Conservation (phyloP, 2,888 invertebrate genomes). For the Sarcophaga caerulescens region DNA sequence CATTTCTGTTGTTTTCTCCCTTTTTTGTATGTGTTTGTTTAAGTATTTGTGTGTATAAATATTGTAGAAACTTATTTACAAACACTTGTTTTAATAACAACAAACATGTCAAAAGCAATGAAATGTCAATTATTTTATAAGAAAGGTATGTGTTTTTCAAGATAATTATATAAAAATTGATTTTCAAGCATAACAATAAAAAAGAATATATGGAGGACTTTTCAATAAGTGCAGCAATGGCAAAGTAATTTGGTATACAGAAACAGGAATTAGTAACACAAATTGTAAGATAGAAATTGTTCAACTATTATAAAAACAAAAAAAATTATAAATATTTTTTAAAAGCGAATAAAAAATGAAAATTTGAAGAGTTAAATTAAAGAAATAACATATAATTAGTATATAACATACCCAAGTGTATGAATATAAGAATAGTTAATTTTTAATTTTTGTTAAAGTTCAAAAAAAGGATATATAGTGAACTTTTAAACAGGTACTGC, state of each 20-base stretch:
- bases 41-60: constrained; percentile 42
- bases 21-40: background rate
- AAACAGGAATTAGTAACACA: background rate
- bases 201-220: constrained; percentile 41
- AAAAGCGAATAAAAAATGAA: background rate
- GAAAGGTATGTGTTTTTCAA: constrained; percentile 42
- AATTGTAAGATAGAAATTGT: background rate
- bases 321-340: no score
- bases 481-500: background rate
- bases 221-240: background rate
- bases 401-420: background rate
- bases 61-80: constrained; percentile 58
- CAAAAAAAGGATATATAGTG: constrained; percentile 17
- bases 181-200: constrained; percentile 2
- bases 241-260: background rate
- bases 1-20: no score
- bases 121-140: constrained; percentile 67
- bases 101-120: constrained; percentile 68
- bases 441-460: background rate
- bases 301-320: background rate
- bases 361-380: background rate
- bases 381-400: background rate
- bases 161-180: constrained; percentile 43
- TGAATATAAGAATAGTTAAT: no score
- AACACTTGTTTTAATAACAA: constrained; percentile 62